Evolutionary conservation across 2,797 vertebrate genomes (phyloP).

Genomic region (Hemitrygon akajei): DNA sequence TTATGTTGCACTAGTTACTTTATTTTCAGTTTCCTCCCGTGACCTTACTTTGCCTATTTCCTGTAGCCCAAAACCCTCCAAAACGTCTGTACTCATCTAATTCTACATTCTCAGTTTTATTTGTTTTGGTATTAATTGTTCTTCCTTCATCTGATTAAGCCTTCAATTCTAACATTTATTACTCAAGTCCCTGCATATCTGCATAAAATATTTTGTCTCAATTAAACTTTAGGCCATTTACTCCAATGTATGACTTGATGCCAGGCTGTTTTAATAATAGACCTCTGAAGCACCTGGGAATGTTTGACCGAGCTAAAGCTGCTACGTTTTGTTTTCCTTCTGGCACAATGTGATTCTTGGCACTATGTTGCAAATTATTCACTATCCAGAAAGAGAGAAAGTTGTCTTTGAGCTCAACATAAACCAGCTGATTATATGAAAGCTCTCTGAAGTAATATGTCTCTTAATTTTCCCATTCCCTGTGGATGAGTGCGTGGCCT

Average conservation of each 20-base stretch:
- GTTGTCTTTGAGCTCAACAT: not conserved
- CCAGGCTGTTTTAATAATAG: not conserved
- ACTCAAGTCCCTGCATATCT: not conserved
- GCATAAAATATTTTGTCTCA: not conserved
- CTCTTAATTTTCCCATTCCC: not conserved
- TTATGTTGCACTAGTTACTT: not conserved
- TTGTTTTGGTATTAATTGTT: not conserved
- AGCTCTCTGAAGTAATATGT: not conserved
- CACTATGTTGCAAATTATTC: not conserved
- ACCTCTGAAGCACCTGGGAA: not conserved
- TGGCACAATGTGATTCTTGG: not conserved
- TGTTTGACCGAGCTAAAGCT: not conserved
- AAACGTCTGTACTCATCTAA: not conserved
- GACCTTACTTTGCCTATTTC: not conserved
- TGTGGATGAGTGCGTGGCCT: not conserved
- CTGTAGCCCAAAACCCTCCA: not conserved
- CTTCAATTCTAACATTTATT: not conserved
- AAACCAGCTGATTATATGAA: not conserved
- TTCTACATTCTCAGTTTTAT: not conserved
- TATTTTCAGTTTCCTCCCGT: constrained; percentile 4
- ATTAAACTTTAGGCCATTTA: not conserved
- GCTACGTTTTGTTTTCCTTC: not conserved
- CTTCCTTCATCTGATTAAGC: not conserved
- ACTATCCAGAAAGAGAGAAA: not conserved
- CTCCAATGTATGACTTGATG: not conserved